phyloP scores from a whole-genome alignment of 2,888 invertebrate genomes.

The Seira ritae region DNA sequence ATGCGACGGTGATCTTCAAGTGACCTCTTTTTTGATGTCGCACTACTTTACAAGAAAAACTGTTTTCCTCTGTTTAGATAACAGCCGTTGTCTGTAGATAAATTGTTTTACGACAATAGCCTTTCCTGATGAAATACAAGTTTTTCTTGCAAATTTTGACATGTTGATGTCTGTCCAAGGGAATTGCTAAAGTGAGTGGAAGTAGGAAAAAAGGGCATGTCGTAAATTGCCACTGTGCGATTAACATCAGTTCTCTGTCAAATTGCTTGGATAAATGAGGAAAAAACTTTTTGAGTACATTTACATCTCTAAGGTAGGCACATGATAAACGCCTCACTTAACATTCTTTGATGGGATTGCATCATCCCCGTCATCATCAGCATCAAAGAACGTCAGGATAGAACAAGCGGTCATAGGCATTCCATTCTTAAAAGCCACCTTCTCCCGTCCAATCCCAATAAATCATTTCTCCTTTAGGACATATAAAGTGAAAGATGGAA shows the following conservation, averaged over 20 bases:
- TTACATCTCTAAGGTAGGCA: too few species aligned
- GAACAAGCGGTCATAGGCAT: neutral
- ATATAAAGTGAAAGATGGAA: conserved; percentile 47
- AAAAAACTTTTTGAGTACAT: too few species aligned
- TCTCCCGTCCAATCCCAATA: conserved; percentile 41
- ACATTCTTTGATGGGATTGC: too few species aligned
- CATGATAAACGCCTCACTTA: too few species aligned
- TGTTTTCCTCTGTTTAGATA: too few species aligned
- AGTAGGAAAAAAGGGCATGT: neutral
- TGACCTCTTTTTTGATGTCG: too few species aligned
- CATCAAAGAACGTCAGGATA: conserved; percentile 26
- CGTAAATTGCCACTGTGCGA: neutral
- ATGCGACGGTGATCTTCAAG: too few species aligned
- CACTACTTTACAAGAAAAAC: too few species aligned
- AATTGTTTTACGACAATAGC: too few species aligned
- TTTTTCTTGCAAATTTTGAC: conserved; percentile 42
- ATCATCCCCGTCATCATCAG: conserved; percentile 28
- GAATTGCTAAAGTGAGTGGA: too few species aligned
- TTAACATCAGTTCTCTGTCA: conserved; percentile 40
- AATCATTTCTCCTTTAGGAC: conserved; percentile 52
- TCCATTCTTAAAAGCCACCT: neutral
- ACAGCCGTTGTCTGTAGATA: too few species aligned
- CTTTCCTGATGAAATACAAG: too few species aligned
- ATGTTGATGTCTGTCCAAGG: conserved; percentile 23
- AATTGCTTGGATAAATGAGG: conserved; percentile 15